phyloP scores from a whole-genome alignment of 2,113 vertebrate species.

The Burhinus bistriatus region DNA sequence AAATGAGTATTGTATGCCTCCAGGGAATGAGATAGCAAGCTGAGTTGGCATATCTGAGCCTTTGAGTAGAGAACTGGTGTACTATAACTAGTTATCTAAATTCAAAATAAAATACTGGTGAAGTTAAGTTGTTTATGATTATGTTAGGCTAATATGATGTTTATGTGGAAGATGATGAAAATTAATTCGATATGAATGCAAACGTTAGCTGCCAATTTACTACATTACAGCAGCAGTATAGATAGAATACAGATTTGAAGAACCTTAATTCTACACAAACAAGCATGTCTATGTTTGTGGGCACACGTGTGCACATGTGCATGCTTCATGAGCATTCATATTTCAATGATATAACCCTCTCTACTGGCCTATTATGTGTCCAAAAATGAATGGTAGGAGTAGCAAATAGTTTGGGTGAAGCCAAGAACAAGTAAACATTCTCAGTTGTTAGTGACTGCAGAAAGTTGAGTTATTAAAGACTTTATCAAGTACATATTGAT shows the following conservation, averaged over 20 bases:
- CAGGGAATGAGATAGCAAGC: neutral
- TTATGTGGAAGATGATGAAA: neutral
- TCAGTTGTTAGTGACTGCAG: neutral
- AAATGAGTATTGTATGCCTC: slow-evolving; percentile 31
- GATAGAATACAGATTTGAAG: neutral
- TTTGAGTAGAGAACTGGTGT: neutral
- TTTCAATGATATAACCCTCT: neutral
- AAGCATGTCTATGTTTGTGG: neutral
- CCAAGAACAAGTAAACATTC: neutral
- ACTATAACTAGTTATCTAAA: neutral
- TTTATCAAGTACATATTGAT: neutral
- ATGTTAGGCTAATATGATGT: neutral
- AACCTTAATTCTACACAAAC: neutral
- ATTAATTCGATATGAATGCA: neutral
- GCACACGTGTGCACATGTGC: neutral
- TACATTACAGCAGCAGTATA: neutral
- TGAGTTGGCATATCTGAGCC: neutral
- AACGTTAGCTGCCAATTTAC: neutral
- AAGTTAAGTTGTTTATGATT: neutral
- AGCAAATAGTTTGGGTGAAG: neutral
- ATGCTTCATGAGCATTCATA: neutral
- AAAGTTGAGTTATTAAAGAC: neutral
- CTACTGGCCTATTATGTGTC: neutral
- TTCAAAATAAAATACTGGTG: neutral
- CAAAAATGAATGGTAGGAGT: neutral